phyloP scores from a whole-genome alignment of 2,888 invertebrate species.

The Yponomeuta plumbellus region DNA sequence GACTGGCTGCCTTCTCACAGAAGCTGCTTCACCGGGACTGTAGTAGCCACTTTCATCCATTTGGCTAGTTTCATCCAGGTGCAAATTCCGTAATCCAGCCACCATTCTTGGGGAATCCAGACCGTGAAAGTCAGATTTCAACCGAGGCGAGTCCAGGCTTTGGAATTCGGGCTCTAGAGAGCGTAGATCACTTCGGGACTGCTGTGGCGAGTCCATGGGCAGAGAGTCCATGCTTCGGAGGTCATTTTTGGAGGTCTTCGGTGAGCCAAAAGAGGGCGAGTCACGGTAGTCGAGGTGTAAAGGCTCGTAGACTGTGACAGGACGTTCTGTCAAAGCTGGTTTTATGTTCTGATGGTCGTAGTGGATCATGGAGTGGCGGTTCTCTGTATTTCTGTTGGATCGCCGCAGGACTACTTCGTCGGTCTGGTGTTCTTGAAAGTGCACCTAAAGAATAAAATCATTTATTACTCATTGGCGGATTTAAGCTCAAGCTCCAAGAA shows the following conservation, averaged over 20 bases:
- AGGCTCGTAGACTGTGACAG: conserved; percentile 65
- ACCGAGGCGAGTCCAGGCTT: conserved; percentile 63
- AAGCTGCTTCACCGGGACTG: conserved; percentile 46
- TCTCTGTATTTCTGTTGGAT: conserved; percentile 56
- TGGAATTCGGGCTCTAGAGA: conserved; percentile 58
- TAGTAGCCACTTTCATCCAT: conserved; percentile 73
- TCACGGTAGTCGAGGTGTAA: conserved; percentile 65
- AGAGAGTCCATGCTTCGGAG: conserved; percentile 62
- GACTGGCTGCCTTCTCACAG: conserved; percentile 19
- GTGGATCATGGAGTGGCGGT: conserved; percentile 72
- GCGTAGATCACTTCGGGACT: conserved; percentile 58
- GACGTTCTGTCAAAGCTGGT: conserved; percentile 61
- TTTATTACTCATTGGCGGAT: too few species aligned
- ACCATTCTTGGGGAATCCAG: conserved; percentile 63
- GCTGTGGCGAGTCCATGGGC: conserved; percentile 63
- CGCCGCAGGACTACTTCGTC: conserved; percentile 61
- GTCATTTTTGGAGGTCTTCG: conserved; percentile 62
- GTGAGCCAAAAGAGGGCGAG: conserved; percentile 59
- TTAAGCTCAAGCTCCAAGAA: not conserved
- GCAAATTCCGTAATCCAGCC: conserved; percentile 59
- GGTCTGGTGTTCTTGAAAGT: conserved; percentile 58
- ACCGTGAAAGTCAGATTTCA: conserved; percentile 58
- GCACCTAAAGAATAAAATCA: conserved; percentile 44
- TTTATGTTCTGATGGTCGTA: conserved; percentile 64
- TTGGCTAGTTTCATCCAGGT: conserved; percentile 65